Conservation (phyloP, 2,888 invertebrate genomes). For the Leptinotarsa rubiginosa region DNA sequence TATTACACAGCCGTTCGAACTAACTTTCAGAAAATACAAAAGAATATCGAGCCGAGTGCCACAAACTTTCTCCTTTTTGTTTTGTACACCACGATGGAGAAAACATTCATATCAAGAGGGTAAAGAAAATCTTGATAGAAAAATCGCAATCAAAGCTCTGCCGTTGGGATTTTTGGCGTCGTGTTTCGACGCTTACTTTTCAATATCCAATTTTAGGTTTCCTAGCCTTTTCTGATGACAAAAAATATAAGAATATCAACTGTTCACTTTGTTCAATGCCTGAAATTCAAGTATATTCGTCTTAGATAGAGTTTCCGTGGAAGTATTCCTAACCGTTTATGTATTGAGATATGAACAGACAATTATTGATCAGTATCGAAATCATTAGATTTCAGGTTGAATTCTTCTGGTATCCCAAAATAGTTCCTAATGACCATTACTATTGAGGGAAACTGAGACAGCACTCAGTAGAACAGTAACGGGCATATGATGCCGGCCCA, state of each 20-base stretch:
- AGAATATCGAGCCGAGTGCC: conserved; percentile 31
- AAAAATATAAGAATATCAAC: neutral
- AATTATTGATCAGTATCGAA: too few relatives aligned
- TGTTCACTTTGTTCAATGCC: neutral
- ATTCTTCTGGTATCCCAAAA: too few relatives aligned
- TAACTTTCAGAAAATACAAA: conserved; percentile 38
- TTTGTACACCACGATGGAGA: conserved; percentile 16
- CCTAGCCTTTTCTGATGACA: neutral
- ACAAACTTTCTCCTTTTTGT: conserved; percentile 27
- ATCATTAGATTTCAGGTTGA: too few relatives aligned
- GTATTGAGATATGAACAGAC: too few relatives aligned
- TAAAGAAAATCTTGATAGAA: conserved; percentile 28
- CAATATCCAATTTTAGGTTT: neutral
- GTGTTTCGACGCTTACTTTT: neutral
- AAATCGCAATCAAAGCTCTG: conserved; percentile 24
- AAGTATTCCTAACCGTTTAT: too few relatives aligned
- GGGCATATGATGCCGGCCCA: too few relatives aligned
- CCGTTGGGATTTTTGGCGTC: conserved; percentile 16
- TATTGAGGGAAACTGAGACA: too few relatives aligned
- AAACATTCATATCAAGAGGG: conserved; percentile 23
- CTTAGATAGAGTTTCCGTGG: too few relatives aligned
- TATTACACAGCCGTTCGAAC: conserved; percentile 35
- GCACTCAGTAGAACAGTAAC: too few relatives aligned
- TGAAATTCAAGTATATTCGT: too few relatives aligned
- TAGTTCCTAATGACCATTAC: too few relatives aligned